Conservation (phyloP, 37 sponge, comb jelly and placozoan species). For the Spongia lamella region DNA sequence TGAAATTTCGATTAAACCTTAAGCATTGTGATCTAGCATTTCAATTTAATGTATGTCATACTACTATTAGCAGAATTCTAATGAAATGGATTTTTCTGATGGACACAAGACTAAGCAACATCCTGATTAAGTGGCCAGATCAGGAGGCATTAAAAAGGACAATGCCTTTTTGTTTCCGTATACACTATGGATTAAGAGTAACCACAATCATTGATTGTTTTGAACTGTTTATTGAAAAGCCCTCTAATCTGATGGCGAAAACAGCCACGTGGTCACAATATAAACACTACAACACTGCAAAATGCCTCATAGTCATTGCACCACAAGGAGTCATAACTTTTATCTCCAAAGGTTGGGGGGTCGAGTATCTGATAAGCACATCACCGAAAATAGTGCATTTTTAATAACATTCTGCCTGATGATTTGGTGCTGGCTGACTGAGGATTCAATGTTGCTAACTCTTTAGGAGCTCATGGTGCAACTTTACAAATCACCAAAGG, state of each 20-base stretch:
- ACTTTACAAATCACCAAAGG: too few species aligned
- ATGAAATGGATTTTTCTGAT: constrained; percentile 16
- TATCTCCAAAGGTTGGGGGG: constrained; percentile 64
- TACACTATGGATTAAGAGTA: constrained; percentile 22
- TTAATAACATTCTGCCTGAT: constrained; percentile 3
- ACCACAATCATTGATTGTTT: too few species aligned
- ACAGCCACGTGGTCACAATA: constrained; percentile 51
- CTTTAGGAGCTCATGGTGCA: too few species aligned
- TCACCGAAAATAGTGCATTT: constrained; percentile 44
- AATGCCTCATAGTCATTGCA: constrained; percentile 37
- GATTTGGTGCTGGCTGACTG: too few species aligned
- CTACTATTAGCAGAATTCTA: constrained; percentile 11
- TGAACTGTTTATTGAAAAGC: constrained; percentile 59
- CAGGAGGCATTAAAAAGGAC: constrained; percentile 13
- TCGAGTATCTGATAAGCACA: constrained; percentile 51
- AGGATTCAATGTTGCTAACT: too few species aligned
- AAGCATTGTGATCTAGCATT: constrained; percentile 33
- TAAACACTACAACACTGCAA: constrained; percentile 51
- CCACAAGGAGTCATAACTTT: constrained; percentile 31
- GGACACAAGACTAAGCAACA: too few species aligned
- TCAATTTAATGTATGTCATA: constrained; percentile 14
- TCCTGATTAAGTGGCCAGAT: too few species aligned
- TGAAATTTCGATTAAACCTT: constrained; percentile 42
- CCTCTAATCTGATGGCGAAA: constrained; percentile 41
- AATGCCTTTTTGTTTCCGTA: constrained; percentile 46